phyloP scores from a whole-genome alignment of 2,888 invertebrate species.

The Encarsia formosa region DNA sequence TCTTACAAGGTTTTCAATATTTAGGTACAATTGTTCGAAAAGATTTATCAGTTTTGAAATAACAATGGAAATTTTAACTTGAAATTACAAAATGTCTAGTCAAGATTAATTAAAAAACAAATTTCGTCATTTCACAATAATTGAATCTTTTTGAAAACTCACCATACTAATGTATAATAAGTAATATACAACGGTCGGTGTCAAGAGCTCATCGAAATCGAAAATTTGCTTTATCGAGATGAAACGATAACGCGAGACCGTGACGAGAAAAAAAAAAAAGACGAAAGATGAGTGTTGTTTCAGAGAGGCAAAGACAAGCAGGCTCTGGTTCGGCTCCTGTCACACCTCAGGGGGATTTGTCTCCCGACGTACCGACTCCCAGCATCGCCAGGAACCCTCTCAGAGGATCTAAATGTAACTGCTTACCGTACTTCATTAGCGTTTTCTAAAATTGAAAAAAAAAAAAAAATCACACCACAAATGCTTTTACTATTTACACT shows the following conservation, averaged over 20 bases:
- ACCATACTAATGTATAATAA: not conserved
- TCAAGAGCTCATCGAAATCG: too few species aligned
- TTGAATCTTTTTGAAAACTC: not conserved
- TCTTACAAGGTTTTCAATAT: too few species aligned
- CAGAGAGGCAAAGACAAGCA: constrained; percentile 60
- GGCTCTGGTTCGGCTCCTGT: constrained; percentile 71
- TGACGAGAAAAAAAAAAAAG: constrained; percentile 9
- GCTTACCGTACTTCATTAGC: constrained; percentile 43
- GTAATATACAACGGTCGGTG: too few species aligned
- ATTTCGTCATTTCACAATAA: too few species aligned
- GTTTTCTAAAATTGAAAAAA: constrained; percentile 9
- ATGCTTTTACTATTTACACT: constrained; percentile 10
- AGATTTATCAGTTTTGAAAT: too few species aligned
- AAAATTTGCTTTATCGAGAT: too few species aligned
- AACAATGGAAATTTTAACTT: too few species aligned
- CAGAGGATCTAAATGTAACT: constrained; percentile 78
- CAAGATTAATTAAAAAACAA: too few species aligned
- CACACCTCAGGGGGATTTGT: constrained; percentile 60
- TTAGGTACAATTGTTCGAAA: too few species aligned
- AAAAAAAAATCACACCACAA: constrained; percentile 6
- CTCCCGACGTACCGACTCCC: constrained; percentile 54
- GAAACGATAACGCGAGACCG: too few species aligned
- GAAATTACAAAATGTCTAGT: too few species aligned
- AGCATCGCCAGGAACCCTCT: constrained; percentile 73
- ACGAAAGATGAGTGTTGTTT: constrained; percentile 51